Base-by-base conservation (phyloP, 2,797 vertebrate genomes). In the Amblyraja radiata region DNA sequence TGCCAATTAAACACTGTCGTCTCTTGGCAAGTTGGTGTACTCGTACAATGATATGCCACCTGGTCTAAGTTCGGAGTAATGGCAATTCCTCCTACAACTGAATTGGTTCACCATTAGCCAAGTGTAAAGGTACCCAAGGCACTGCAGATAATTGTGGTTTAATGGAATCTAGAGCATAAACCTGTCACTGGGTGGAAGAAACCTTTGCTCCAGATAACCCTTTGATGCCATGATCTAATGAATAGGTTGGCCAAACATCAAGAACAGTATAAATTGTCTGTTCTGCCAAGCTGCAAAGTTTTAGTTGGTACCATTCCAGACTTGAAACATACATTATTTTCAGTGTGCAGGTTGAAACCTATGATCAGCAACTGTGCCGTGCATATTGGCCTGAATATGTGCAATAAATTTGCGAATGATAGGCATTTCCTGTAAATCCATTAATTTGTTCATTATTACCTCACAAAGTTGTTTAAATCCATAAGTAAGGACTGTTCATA, bases 181-280 rank as follows among this genome's bases (percentile, higher is more conserved):
- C 25, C 46, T 63, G 4, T 84, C 25, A 63, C 11, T 61, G 23
- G 11, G 25, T 13, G 13, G 58, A 25, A 28, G 58, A 25, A 4
- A n/a, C 28, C 28, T 84, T 84, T 84, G 6, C 58, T 63, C 58
- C 39, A 58, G 10, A 84, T 23, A n/a, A 84, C 25, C 54, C 21
- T 54, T 61, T 54, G 58, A n/a, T 25, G 23, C 80, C 23, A 54
- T 28, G 23, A 23, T 9, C 10, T 76, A 76, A 76, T 76, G 76
- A n/a, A 11, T 78, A 78, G 76, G 76, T n/a, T 78, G n/a, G 76
- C 58, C 81, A 84, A 84, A 25, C 81, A 84, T 11, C 81, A 84
- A n/a, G 54, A 84, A 84, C 54, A 61, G 25, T 61, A 11, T 0
- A 39, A 54, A 23, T 54, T 81, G 46, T 83, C 80, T 46, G 9